Percentiles rank a stretch among this genome's conserved stretches.
These are phyloP conservation scores for Volucella zonaria DNA, from an alignment of 2,888 invertebrate species.

Conservation along the genomic window DNA sequence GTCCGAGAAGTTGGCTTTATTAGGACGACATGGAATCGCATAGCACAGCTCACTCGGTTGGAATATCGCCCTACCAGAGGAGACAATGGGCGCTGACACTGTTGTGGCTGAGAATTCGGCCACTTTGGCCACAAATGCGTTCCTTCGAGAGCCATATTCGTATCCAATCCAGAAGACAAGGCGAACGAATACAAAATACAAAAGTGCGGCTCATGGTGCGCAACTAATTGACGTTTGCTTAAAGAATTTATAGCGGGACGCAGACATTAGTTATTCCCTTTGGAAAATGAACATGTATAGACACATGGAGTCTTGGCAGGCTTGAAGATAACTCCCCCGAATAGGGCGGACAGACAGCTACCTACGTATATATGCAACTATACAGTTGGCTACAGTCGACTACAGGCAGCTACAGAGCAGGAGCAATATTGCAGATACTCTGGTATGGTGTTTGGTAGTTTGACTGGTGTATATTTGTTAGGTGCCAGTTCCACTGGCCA, in stretches of 20 bases:
- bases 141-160: neutral
- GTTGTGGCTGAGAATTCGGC: constrained; percentile 63
- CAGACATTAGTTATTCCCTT: constrained; percentile 82
- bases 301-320: constrained; percentile 47
- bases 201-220: constrained; percentile 66
- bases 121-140: constrained; percentile 66
- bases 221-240: constrained; percentile 82
- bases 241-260: constrained; percentile 82
- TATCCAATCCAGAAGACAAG: constrained; percentile 5
- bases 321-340: constrained; percentile 71
- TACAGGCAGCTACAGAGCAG: neutral
- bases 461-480: constrained; percentile 62
- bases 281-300: constrained; percentile 80
- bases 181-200: constrained; percentile 26
- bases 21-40: constrained; percentile 53
- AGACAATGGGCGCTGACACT: constrained; percentile 58
- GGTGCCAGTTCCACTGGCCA: constrained; percentile 41
- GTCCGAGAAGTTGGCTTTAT: constrained; percentile 44
- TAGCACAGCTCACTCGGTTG: constrained; percentile 32
- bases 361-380: too few relatives aligned
- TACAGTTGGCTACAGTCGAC: too few relatives aligned
- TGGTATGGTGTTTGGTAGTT: constrained; percentile 25
- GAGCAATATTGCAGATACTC: neutral
- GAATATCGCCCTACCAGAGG: constrained; percentile 12
- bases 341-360: constrained; percentile 63